Evolutionary conservation across 2,113 vertebrate species (phyloP), one percentile per base, ranked within the genome.

Genomic region (Pterocles orientalis): DNA sequence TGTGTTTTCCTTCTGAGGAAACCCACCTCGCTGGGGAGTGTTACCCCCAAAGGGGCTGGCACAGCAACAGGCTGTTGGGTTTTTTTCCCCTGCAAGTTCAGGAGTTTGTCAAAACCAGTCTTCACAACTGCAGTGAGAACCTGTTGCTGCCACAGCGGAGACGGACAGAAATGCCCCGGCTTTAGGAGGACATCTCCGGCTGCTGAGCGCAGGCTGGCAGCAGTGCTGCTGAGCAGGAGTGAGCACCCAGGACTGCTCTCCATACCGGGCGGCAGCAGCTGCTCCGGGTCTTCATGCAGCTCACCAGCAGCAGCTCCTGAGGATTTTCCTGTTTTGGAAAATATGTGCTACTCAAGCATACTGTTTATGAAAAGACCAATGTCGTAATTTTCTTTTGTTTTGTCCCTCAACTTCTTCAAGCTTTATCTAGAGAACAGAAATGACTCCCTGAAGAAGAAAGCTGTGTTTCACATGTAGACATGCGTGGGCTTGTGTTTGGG

Each of bases 401-500:
- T 10, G 9, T 51, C 21, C 60, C 18, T 61, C 36, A 21, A 0
- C 45, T 68, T 43, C 14, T 51, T 31, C 15, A 36, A 3, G 18
- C 29, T 66, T 54, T 19, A 11, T 3, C 26, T 20, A 12, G 8
- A 20, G 62, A 47, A 18, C 28, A 60, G 51, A 61, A 47, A 3
- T 48, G 2, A 8, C 0, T 51, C 16, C 12, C 26, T 34, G 7
- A 14, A 26, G 65, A n/a, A 2, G 15, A 21, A 3, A 48, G n/a
- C n/a, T 70, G 39, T 11, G 6, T 48, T 60, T 39, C 45, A n/a
- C 10, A 14, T 6, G 14, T 2, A 2, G 5, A 1, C 47, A 43
- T 1, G 21, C 34, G 2, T 1, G 1, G 1, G 7, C 23, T 33
- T 7, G 14, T 8, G 29, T 10, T 54, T 8, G 0, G 3, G 45